Evolutionary conservation across 2,113 vertebrate species (phyloP), one percentile per base, ranked within the genome.

Genomic region (Silurus meridionalis): DNA sequence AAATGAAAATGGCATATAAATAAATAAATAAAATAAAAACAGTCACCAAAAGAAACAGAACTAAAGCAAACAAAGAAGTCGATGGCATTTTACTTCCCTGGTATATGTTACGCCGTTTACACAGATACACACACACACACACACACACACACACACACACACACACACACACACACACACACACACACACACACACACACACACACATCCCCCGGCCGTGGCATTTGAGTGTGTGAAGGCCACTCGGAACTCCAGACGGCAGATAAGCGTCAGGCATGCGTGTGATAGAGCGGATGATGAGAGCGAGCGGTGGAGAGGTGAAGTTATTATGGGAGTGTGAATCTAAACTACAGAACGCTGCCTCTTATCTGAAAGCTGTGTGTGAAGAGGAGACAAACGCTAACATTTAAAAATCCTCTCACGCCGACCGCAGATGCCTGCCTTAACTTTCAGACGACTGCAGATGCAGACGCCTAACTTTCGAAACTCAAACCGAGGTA

Each of bases 281-380:
- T 84, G 79, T 87, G 88, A 87, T 85, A 89, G 89, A 89, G 83
- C 81, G 71, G 81, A 83, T 84, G 86, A 88, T 80, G 88, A 86
- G 84, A 82, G 88, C 79, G 83, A 86, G 72, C 71, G 82, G 66
- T 86, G 80, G 64, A 88, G 71, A 88, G 79, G 80, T 84, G 88
- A 88, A 80, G 83, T 88, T 88, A 88, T 84, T 90, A 88, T 72
- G 74, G 63, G 82, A 80, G 52, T 80, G 82, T 85, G 80, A 81
- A 58, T 83, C 72, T 75, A 83, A 77, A 88, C 88, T 88, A 77
- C 83, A 85, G 85, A 89, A 75, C 66, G 66, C 80, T 25, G 19
- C 28, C 25, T 82, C 84, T 89, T 89, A 89, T 89, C 88, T 87
- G 37, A 25, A 3, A 7, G 50, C 72, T 77, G 19, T 69, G 71